Evolutionary conservation across 2,888 invertebrate genomes (phyloP), one percentile per base, ranked within the genome.

Genomic region (Yponomeuta cagnagella): DNA sequence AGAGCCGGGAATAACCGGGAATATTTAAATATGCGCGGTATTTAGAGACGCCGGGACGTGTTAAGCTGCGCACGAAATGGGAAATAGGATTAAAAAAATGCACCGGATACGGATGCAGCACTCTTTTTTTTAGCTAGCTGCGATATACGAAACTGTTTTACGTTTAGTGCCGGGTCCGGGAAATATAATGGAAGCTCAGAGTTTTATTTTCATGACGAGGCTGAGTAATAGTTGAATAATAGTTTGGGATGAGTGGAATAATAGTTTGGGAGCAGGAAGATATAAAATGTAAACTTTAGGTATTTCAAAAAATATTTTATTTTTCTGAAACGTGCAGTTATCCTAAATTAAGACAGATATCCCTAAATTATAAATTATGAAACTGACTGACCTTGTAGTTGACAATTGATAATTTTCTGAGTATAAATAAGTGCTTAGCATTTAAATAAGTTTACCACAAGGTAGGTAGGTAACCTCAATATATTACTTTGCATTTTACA

Each of bases 1-100:
- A 15, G 52, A 58, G 52, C 52, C 30, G 30, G 65, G 65, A 65
- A 65, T 31, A 64, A 65, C 52, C 52, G 52, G 52, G 52, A 30
- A 65, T 65, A 65, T 31, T 68, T 23, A 68, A 68, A 68, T 68
- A 48, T 68, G 48, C 68, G 43, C 48, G 48, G 43, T 68, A 68
- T 68, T 68, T 68, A 68, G 68, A 48, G 48, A 43, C 37, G 15
- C 48, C 43, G 68, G 23, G 23, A 68, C 68, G 68, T 68, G 68
- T 68, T 68, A 23, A 48, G 68, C 68, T 68, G 37, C 23, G 37
- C 43, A 43, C 68, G 37, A 48, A 68, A 68, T 68, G 48, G 68
- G n/a, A 8, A 68, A 67, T 9, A 48, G 33, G 33, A 31, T 30
- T 64, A 64, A 65, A 65, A 65, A 65, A 31, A 58, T 58, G 52